phyloP scores from a whole-genome alignment of 2,888 invertebrate species.

The Xestia sexstrigata region DNA sequence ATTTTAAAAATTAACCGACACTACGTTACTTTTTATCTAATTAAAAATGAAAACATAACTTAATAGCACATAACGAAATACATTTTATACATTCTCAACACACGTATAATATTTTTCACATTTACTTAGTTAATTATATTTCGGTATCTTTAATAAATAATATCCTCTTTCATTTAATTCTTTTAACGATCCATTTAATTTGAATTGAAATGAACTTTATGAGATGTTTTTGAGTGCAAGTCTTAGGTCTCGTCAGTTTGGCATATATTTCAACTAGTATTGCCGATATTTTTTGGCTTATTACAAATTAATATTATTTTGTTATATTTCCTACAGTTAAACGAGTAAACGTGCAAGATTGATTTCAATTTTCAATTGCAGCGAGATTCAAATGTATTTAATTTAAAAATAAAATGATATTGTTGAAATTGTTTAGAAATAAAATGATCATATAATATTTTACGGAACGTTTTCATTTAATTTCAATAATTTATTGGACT shows the following conservation, averaged over 20 bases:
- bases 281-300: constrained; percentile 27
- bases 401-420: constrained; percentile 5
- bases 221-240: constrained; percentile 21
- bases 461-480: constrained; percentile 29
- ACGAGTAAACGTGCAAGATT: constrained; percentile 38
- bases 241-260: constrained; percentile 42
- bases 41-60: constrained; percentile 14
- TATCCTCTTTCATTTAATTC: constrained; percentile 14
- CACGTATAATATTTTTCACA: constrained; percentile 19
- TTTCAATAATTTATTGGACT: constrained; percentile 48
- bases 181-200: constrained; percentile 5
- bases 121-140: constrained; percentile 7
- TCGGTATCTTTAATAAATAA: constrained; percentile 4
- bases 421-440: constrained; percentile 1
- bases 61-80: not conserved
- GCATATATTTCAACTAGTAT: constrained; percentile 18
- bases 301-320: constrained; percentile 22
- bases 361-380: constrained; percentile 45
- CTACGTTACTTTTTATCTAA: constrained; percentile 25
- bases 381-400: constrained; percentile 26
- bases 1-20: constrained; percentile 16
- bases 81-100: constrained; percentile 12
- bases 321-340: constrained; percentile 14
- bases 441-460: not conserved
- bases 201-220: constrained; percentile 16